A percentile compares a stretch with the other conserved stretches of the same genome.
phyloP scores from a whole-genome alignment of 2,113 vertebrate genomes.

The Pachyramphus minor region DNA sequence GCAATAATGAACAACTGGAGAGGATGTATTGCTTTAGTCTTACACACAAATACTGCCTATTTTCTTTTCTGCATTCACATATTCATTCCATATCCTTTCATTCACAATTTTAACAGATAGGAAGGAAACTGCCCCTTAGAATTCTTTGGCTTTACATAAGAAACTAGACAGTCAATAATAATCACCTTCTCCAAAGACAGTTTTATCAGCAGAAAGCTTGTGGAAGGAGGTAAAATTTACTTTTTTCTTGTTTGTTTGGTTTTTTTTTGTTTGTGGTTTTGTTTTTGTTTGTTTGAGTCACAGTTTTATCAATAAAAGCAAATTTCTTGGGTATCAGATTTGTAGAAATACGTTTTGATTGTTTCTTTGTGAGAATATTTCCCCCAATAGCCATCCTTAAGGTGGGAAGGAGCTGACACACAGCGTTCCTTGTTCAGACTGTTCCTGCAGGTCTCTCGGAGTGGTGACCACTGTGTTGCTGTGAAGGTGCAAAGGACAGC shows the following conservation, averaged over 20 bases:
- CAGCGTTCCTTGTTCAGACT: neutral
- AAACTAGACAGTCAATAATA: neutral
- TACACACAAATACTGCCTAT: neutral
- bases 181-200: neutral
- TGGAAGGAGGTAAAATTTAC: neutral
- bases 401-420: neutral
- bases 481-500: neutral
- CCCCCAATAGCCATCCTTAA: neutral
- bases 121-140: neutral
- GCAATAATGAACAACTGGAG: neutral
- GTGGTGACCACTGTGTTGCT: neutral
- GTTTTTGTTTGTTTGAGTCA: neutral
- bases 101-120: neutral
- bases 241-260: no score
- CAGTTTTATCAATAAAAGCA: neutral
- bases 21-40: neutral
- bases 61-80: neutral
- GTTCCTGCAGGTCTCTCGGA: neutral
- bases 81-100: neutral
- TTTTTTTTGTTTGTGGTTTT: no score
- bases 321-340: neutral
- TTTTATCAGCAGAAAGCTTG: neutral
- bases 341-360: neutral
- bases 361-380: neutral
- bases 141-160: neutral